Base-by-base conservation (phyloP, 2,888 invertebrate genomes). In the Pristionchus exspectatus region DNA sequence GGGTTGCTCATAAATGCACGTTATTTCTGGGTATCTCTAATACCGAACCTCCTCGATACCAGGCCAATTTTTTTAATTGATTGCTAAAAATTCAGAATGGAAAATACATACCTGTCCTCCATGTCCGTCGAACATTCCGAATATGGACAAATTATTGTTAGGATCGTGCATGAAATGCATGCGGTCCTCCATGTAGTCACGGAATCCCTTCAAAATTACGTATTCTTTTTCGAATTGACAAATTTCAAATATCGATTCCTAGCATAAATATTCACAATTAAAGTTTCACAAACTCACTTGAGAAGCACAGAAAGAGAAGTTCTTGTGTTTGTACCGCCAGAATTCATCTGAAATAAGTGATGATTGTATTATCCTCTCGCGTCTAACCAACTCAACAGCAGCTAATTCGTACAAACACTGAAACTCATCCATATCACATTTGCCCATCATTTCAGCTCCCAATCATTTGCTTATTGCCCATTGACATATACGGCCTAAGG, bases 51-150 rank as follows among this genome's bases (percentile, higher is more conserved):
- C 44, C 44, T n/a, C n/a, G 38, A 38, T 38, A 38, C 38, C 38
- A 38, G 38, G 38, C n/a, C n/a, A n/a, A n/a, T n/a, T n/a, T n/a
- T n/a, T n/a, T n/a, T n/a, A n/a, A n/a, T n/a, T n/a, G n/a, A n/a
- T n/a, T n/a, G n/a, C n/a, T n/a, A n/a, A n/a, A n/a, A n/a, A n/a
- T n/a, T n/a, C n/a, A n/a, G 38, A 50, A 87, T 72, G 9, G 9
- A 9, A 72, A 56, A 44, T 84, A 0, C 81, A 89, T 89, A 94
- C 93, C 90, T 88, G 63, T 90, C 94, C 94, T 27, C 94, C 94
- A 83, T 94, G 94, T 9, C 94, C 94, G 89, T 94, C 94, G 90
- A 93, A 94, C 56, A 94, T 92, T 24, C 92, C 92, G 84, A 93
- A 94, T 21, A 94, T 91, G 0, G 93, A 90, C 38, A 92, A 86